Base-by-base conservation (phyloP, 2,797 vertebrate genomes). In the Margarornis squamiger region DNA sequence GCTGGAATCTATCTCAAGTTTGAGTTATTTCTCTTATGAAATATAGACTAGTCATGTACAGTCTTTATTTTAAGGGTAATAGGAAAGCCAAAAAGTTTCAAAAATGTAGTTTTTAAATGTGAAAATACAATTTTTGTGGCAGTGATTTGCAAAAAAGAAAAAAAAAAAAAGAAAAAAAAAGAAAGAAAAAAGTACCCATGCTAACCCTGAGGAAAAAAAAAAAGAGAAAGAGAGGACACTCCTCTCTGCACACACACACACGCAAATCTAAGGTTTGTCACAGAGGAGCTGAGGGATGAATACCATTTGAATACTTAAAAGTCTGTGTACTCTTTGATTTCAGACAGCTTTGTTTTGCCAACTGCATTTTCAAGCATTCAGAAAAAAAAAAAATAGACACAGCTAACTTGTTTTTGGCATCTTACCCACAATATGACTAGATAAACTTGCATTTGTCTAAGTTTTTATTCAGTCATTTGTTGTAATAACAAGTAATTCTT, bases 251-350 rank as follows among this genome's bases (percentile, higher is more conserved):
- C 4, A 46, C 5, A 39, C 8, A 63, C 6, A 45, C 6, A 52
- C 9, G 43, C 3, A 55, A 71, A 75, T 75, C 7, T n/a, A 70
- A 79, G 19, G 36, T 55, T 91, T 89, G 52, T 61, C 57, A 86
- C 36, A 80, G 68, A 89, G 65, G 49, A 86, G 23, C 52, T 34
- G 46, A 46, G 68, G 24, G 41, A 86, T 92, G 57, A 95, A 89
- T 58, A 86, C 2, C 6, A 80, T 93, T 68, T 85, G 30, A 91
- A 48, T 80, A 90, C 68, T 89, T 85, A 16, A 74, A 95, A 92
- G 77, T 72, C n/a, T 80, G 12, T 71, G 71, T 68, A 46, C 45
- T 75, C 81, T 95, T 81, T 93, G 68, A 95, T 94, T 93, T 91
- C 49, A 83, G 54, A 62, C 23, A 86, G 75, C 75, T 91, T 92